Base-by-base conservation (phyloP, 2,888 invertebrate genomes). In the Dasypogon diadema region DNA sequence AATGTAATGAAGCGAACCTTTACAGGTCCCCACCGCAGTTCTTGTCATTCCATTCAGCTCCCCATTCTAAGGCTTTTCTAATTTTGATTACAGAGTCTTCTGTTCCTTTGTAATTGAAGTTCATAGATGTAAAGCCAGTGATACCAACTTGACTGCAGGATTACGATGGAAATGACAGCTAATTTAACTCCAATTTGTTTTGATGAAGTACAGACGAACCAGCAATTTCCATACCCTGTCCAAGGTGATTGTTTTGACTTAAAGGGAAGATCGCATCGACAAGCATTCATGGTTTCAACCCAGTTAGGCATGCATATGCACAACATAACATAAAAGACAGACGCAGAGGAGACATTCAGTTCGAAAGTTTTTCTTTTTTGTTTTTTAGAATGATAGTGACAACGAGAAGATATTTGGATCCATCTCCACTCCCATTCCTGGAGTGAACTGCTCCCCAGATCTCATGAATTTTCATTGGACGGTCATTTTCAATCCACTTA, bases 401-500 rank as follows among this genome's bases (percentile, higher is more conserved):
- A 37, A 37, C 34, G 21, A 37, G 18, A 18, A 26, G 30, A 42
- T 60, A 30, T 60, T 21, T 60, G 34, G 24, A 16, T 30, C 6
- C 34, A 34, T 26, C 30, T 10, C 18, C 60, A 8, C 8, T 21
- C 26, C 46, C 14, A 16, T 12, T 24, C 42, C 51, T n/a, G n/a
- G n/a, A n/a, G n/a, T n/a, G n/a, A 26, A 14, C 30, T 56, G 1
- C 14, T 26, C 24, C 24, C 14, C 54, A 30, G 26, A 26, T 24
- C 70, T 70, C 54, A 70, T 70, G 70, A 70, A 70, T 70, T 70
- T 70, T 70, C 70, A 70, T 70, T 34, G 70, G 46, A 54, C 18
- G 37, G 54, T 70, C 51, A 70, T 70, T 70, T 51, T 37, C 70
- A 70, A 70, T 70, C 54, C 54, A 34, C 70, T 54, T 54, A 54